phyloP scores from a whole-genome alignment of 37 sponge, comb jelly and placozoan species.

The Agelas oroides region DNA sequence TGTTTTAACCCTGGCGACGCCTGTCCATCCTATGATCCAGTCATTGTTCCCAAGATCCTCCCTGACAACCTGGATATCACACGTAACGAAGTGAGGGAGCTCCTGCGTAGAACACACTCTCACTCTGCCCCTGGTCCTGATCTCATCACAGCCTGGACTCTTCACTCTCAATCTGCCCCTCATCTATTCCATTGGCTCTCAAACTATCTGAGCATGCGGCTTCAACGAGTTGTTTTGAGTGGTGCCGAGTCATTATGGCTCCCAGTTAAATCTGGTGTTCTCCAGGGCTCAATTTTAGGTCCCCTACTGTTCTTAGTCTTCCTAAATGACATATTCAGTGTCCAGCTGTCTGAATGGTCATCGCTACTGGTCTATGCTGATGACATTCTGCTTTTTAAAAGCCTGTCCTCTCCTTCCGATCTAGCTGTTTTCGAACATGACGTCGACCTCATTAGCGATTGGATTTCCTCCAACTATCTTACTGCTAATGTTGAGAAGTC shows the following conservation, averaged over 20 bases:
- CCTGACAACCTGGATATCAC: not conserved
- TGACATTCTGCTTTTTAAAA: constrained; percentile 2
- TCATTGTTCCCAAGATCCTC: not conserved
- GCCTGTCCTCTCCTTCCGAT: not conserved
- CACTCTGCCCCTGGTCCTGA: not conserved
- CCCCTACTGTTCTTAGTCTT: not conserved
- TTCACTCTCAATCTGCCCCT: not conserved
- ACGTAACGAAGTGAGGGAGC: not conserved
- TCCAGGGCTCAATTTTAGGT: constrained; percentile 3
- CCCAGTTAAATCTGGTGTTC: not conserved
- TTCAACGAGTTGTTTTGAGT: not conserved
- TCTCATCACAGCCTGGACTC: not conserved
- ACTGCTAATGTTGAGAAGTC: not conserved
- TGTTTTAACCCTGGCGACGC: constrained; percentile 1
- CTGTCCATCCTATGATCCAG: not conserved
- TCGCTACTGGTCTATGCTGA: not conserved
- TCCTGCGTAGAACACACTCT: not conserved
- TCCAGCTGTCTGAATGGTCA: not conserved
- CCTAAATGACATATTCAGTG: not conserved
- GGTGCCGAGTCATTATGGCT: not conserved
- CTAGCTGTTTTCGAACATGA: not conserved
- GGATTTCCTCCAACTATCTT: not conserved
- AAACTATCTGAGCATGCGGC: not conserved
- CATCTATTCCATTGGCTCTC: not conserved
- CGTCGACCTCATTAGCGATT: not conserved